These are phyloP conservation scores for Porites australiensis DNA, from an alignment of 64 coral and sea anemone species.

Conservation along the genomic window DNA sequence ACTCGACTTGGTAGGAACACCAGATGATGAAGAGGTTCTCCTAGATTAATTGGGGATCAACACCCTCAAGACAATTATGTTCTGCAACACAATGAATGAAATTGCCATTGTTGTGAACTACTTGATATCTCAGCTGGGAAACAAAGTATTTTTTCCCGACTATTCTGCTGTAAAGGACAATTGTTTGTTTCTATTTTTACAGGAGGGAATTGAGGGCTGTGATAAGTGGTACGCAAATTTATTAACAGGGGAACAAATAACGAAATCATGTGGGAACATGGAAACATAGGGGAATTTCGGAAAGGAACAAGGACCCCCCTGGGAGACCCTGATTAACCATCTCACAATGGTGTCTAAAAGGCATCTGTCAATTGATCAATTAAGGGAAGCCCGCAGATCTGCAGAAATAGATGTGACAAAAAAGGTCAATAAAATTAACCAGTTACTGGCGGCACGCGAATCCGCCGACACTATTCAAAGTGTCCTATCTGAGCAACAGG, in stretches of 20 bases:
- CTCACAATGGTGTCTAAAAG: background rate
- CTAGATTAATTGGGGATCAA: background rate
- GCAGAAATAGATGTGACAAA: conserved; percentile 46
- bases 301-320: background rate
- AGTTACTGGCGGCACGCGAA: conserved; percentile 54
- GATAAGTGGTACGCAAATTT: background rate
- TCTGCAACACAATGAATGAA: conserved; percentile 12
- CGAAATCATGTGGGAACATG: background rate
- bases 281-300: background rate
- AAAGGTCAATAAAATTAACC: conserved; percentile 56
- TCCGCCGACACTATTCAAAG: conserved; percentile 19
- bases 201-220: background rate
- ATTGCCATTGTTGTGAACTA: background rate
- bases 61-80: background rate
- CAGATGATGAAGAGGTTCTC: too few relatives aligned
- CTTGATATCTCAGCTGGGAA: background rate
- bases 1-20: too few relatives aligned
- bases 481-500: conserved; percentile 39
- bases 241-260: background rate
- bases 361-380: conserved; percentile 30
- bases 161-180: background rate
- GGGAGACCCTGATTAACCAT: background rate
- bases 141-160: background rate
- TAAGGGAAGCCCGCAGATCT: conserved; percentile 36
- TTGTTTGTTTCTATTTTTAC: background rate